Base-by-base conservation (phyloP, 2,888 invertebrate species). In the Hypolimnas misippus region DNA sequence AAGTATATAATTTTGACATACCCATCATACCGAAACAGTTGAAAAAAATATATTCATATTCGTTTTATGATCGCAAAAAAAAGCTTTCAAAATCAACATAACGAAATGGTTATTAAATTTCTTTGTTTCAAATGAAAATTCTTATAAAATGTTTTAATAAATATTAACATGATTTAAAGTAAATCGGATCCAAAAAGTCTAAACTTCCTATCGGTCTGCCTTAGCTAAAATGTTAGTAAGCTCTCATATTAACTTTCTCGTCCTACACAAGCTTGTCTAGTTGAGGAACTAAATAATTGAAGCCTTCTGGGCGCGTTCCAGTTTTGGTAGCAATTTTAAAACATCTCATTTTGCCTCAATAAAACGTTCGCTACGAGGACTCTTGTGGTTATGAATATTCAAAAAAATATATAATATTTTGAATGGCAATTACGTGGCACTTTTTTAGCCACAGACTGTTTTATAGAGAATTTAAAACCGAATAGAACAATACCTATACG, bases 301-400 rank as follows among this genome's bases (percentile, higher is more conserved):
- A 73, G 76, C 75, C 75, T 76, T 72, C 75, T 73, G 73, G 73
- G 74, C 66, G 64, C 72, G 78, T 71, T 76, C 76, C 71, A 78
- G 69, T 81, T 83, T 77, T 74, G 72, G 70, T 70, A 73, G 74
- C 68, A 70, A 73, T 82, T 81, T 75, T 74, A 80, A 81, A 81
- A 76, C 73, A 73, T 44, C 38, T 38, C 33, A 53, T 53, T 44
- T 53, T 44, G 44, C 35, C 33, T 33, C 25, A 52, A 25, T 46
- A 59, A 54, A 46, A 35, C 35, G 25, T 33, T 35, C 14, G 29
- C 49, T 29, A 29, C 14, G 49, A 29, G 7, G 25, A 38, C 49
- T 21, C 46, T 49, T 14, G 49, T 4, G 17, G 25, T 7, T 21
- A 49, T 29, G 49, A n/a, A 49, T 49, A 49, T 49, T 49, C 46